phyloP scores from a whole-genome alignment of 1,140 invertebrate species.

The Ericerus pela region DNA sequence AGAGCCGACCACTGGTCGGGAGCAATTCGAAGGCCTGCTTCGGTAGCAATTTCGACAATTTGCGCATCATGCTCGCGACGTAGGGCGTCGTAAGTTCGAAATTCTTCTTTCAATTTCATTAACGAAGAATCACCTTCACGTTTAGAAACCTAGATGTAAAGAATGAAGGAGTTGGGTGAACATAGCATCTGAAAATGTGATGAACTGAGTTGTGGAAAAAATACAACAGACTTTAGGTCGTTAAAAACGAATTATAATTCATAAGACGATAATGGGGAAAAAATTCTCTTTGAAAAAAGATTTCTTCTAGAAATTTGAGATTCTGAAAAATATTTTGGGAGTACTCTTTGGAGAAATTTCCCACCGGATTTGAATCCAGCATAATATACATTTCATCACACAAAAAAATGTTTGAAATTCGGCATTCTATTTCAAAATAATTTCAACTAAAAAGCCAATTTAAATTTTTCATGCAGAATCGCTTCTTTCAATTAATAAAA shows the following conservation, averaged over 20 bases:
- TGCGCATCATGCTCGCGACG: constrained; percentile 95
- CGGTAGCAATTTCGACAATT: constrained; percentile 92
- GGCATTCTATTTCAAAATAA: too few species aligned
- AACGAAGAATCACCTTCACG: constrained; percentile 92
- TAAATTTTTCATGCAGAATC: too few species aligned
- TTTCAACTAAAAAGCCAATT: too few species aligned
- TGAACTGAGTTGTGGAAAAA: constrained; percentile 6
- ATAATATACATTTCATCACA: too few species aligned
- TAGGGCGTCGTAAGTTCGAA: constrained; percentile 82
- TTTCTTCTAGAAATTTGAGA: too few species aligned
- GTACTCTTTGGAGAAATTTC: too few species aligned
- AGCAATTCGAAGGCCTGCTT: constrained; percentile 88
- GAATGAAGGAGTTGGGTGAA: not conserved
- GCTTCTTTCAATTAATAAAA: not conserved
- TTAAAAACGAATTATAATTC: too few species aligned
- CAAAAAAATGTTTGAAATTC: too few species aligned
- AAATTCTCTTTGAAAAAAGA: too few species aligned
- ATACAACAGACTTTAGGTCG: constrained; percentile 5
- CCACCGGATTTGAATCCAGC: too few species aligned
- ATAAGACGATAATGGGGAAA: too few species aligned
- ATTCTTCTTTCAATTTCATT: constrained; percentile 98
- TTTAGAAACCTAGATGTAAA: constrained; percentile 65
- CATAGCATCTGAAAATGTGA: constrained; percentile 2
- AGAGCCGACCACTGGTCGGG: constrained; percentile 97
- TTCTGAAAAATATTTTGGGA: not conserved